phyloP scores from a whole-genome alignment of 2,113 vertebrate species.

The Gymnarchus niloticus region DNA sequence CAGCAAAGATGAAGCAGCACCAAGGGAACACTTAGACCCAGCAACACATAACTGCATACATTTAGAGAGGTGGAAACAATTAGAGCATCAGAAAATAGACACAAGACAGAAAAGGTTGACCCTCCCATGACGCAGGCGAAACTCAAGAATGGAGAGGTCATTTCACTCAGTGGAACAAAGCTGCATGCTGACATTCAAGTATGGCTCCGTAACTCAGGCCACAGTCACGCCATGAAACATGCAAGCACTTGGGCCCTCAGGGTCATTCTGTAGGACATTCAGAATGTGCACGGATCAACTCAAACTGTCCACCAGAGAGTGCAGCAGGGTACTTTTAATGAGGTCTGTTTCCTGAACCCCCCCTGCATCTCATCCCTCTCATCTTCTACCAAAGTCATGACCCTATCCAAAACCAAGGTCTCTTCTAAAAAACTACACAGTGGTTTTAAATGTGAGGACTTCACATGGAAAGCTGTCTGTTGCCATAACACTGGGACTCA shows the following conservation, averaged over 20 bases:
- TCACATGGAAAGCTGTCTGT: background rate
- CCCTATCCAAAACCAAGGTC: no score
- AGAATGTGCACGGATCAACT: background rate
- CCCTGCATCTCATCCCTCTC: background rate
- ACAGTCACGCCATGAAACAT: conserved; percentile 22
- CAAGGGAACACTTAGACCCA: background rate
- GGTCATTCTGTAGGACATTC: background rate
- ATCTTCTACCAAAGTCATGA: background rate
- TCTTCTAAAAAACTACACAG: background rate
- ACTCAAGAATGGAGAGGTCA: conserved; percentile 3
- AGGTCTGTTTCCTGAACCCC: background rate
- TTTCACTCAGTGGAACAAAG: background rate
- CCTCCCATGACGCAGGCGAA: conserved; percentile 10
- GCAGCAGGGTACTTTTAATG: background rate
- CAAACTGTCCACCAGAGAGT: background rate
- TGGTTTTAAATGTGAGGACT: background rate
- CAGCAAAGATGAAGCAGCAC: no score
- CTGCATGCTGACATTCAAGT: conserved; percentile 19
- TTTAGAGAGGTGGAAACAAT: background rate
- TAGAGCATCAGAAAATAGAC: background rate
- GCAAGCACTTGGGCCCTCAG: background rate
- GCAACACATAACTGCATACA: no score
- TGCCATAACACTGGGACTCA: background rate
- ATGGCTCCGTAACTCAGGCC: conserved; percentile 19
- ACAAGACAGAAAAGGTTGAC: background rate